These are phyloP conservation scores for Folsomia manolachei DNA, from an alignment of 2,888 invertebrate species.

Conservation along the genomic window DNA sequence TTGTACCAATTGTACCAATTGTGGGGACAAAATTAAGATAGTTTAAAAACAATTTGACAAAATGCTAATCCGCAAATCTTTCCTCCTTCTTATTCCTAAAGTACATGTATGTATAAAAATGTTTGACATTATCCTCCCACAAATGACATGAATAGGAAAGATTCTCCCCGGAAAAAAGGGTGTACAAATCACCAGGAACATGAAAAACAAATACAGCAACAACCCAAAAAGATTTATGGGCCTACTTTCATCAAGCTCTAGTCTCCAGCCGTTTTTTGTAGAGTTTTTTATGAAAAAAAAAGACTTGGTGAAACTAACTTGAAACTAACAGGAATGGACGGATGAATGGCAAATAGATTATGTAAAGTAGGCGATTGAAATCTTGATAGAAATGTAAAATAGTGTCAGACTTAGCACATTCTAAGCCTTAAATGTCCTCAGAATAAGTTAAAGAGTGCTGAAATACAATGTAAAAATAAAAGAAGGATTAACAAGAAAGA, in stretches of 20 bases:
- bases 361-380: not conserved
- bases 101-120: too few relatives aligned
- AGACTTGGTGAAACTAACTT: not conserved
- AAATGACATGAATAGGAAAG: not conserved
- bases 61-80: too few relatives aligned
- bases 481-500: not conserved
- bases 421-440: too few relatives aligned
- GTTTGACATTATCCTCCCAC: not conserved
- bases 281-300: not conserved
- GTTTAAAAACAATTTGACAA: too few relatives aligned
- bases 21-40: too few relatives aligned
- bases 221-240: not conserved
- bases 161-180: not conserved
- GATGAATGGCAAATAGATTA: not conserved
- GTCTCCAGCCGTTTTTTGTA: not conserved
- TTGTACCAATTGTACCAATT: too few relatives aligned
- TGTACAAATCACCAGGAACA: not conserved
- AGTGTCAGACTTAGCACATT: too few relatives aligned
- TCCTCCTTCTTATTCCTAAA: too few relatives aligned
- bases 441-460: not conserved
- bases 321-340: not conserved
- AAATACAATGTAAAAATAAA: not conserved
- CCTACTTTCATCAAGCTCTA: not conserved
- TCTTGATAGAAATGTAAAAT: too few relatives aligned
- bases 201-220: not conserved